Percentiles rank a stretch among this genome's conserved stretches.
Evolutionary conservation across 2,888 invertebrate genomes (phyloP).

Genomic region (Papilio demoleus): DNA sequence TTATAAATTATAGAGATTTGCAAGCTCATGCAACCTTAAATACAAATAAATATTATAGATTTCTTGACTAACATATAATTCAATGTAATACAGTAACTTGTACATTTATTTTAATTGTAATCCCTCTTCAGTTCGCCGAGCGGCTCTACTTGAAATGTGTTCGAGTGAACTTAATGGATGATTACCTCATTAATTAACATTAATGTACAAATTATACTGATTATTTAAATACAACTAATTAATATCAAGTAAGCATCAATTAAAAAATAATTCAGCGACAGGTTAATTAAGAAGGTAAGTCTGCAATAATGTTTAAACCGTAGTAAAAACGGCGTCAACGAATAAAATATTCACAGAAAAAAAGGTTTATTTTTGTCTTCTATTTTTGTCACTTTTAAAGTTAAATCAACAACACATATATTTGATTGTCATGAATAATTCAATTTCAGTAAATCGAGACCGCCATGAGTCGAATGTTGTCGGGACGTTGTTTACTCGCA

Average conservation of each 20-base stretch:
- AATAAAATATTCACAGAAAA: too few relatives aligned
- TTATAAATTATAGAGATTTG: background rate
- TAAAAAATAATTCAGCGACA: too few relatives aligned
- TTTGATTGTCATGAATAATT: constrained; percentile 26
- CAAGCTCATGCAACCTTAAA: background rate
- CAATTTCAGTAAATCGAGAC: constrained; percentile 33
- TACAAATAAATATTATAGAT: background rate
- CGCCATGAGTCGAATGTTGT: constrained; percentile 27
- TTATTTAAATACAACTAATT: constrained; percentile 43
- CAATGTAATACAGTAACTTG: background rate
- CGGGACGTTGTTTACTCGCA: constrained; percentile 35
- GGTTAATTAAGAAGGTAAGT: too few relatives aligned
- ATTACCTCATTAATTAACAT: constrained; percentile 27
- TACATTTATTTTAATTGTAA: constrained; percentile 28
- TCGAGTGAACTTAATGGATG: constrained; percentile 19
- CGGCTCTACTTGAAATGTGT: constrained; percentile 11
- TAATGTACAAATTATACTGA: constrained; percentile 3
- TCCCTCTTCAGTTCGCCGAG: constrained; percentile 13
- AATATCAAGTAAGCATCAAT: background rate
- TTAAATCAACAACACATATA: background rate
- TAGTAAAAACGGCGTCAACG: too few relatives aligned
- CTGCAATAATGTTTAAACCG: too few relatives aligned
- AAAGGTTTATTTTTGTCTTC: background rate
- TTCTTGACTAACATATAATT: background rate
- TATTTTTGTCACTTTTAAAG: background rate